Base-by-base conservation (phyloP, 2,797 vertebrate genomes). In the Sebastiscus tertius region DNA sequence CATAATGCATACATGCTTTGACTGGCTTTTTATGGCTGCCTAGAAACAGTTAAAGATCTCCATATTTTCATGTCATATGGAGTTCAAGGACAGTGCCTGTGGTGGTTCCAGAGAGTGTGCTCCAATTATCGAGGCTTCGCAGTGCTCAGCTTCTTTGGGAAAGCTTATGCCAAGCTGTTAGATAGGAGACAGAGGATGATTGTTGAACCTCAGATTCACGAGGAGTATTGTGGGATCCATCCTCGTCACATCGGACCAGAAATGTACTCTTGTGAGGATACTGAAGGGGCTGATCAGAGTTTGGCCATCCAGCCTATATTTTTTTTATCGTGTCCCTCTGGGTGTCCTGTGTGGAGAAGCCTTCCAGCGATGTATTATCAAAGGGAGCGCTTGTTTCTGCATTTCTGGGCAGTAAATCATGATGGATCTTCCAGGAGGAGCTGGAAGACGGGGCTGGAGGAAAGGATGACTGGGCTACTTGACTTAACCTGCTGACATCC, bases 21-120 rank as follows among this genome's bases (percentile, higher is more conserved):
- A 68, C 16, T 33, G 42, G 7, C 20, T 55, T 77, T 52, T 22
- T 24, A 14, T 62, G 22, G 33, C 59, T 58, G n/a, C 8, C 29
- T 26, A 16, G 14, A 46, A 27, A 56, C 2, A 5, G 29, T 36
- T 16, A 36, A 54, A 58, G 12, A 49, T 36, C 22, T 69, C 52
- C 34, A 26, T 18, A 22, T 65, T 59, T 22, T 29, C 18, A 39
- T 56, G 39, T 65, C 34, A 33, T 59, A 18, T 69, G 42, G 63
- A 59, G 58, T 60, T 80, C 64, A 76, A 52, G 54, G 59, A 61
- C 18, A 31, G 16, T 6, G 46, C 71, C 74, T 75, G 33, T 24
- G 34, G 54, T 56, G 33, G 34, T 66, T 58, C 34, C 49, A 70
- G 36, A 63, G 42, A 29, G 33, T 36, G n/a, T 46, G 31, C 33